Evolutionary conservation across 2,113 vertebrate species (phyloP).

Genomic region (Salminus brasiliensis): DNA sequence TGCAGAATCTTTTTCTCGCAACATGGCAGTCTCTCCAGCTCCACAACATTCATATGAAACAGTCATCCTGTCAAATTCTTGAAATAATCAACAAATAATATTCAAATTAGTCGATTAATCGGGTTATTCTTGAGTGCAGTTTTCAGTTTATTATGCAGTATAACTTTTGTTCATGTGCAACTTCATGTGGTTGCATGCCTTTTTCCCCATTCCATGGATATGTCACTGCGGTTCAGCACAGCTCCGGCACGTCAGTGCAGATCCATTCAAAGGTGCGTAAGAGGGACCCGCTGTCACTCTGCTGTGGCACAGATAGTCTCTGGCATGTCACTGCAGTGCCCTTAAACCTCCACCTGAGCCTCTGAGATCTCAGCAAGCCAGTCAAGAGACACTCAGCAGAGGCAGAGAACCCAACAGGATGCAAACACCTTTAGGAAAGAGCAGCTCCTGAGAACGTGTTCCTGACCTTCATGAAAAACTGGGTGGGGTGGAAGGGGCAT

Average conservation of each 20-base stretch:
- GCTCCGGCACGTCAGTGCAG: background rate
- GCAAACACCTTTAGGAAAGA: slow-evolving; percentile 11
- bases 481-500: background rate
- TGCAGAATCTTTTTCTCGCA: too few species aligned
- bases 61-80: too few species aligned
- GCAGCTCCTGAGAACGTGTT: background rate
- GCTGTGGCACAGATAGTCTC: background rate
- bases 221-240: background rate
- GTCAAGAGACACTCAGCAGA: background rate
- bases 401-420: background rate
- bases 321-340: background rate
- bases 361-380: background rate
- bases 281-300: slow-evolving; percentile 8
- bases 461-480: slow-evolving; percentile 14
- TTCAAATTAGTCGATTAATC: too few species aligned
- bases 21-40: too few species aligned
- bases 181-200: background rate
- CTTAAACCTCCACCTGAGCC: slow-evolving; percentile 7
- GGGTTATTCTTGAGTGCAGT: too few species aligned
- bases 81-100: too few species aligned
- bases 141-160: too few species aligned
- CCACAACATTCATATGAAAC: too few species aligned
- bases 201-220: background rate
- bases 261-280: background rate
- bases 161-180: background rate